These are phyloP conservation scores for Melospiza melodia DNA, from an alignment of 2,113 vertebrate species.

Conservation along the genomic window DNA sequence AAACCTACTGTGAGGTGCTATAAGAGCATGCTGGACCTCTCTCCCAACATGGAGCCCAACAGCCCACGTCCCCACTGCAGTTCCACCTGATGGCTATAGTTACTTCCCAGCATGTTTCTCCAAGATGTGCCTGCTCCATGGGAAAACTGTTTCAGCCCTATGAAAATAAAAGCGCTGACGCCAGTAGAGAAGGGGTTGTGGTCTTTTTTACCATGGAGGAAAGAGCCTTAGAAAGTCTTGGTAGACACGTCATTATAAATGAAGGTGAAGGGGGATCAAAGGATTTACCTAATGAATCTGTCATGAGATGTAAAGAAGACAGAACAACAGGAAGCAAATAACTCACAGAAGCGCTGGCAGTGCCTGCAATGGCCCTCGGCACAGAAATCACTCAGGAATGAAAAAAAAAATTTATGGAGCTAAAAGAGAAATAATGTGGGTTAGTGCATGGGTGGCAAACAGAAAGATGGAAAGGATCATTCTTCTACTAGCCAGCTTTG, in stretches of 20 bases:
- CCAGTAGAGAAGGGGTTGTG: background rate
- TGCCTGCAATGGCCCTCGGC: background rate
- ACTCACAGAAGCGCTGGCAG: background rate
- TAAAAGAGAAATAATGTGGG: background rate
- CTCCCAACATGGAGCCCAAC: background rate
- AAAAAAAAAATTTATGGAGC: background rate
- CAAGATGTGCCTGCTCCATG: background rate
- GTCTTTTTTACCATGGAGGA: background rate
- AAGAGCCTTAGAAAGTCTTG: background rate
- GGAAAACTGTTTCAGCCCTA: background rate
- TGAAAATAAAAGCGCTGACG: background rate
- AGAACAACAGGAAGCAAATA: background rate
- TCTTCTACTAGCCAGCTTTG: background rate
- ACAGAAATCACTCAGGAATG: background rate
- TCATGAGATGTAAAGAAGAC: background rate
- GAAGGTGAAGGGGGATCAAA: background rate
- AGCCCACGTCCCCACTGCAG: background rate
- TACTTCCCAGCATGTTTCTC: fast-evolving
- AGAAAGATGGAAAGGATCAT: background rate
- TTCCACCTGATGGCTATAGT: background rate
- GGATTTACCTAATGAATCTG: background rate
- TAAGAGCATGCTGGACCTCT: background rate
- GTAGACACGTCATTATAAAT: background rate
- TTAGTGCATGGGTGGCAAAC: background rate
- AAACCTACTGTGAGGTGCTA: fast-evolving